These are phyloP conservation scores for Pandemis cinnamomeana DNA, from an alignment of 2,888 invertebrate genomes.

Conservation along the genomic window DNA sequence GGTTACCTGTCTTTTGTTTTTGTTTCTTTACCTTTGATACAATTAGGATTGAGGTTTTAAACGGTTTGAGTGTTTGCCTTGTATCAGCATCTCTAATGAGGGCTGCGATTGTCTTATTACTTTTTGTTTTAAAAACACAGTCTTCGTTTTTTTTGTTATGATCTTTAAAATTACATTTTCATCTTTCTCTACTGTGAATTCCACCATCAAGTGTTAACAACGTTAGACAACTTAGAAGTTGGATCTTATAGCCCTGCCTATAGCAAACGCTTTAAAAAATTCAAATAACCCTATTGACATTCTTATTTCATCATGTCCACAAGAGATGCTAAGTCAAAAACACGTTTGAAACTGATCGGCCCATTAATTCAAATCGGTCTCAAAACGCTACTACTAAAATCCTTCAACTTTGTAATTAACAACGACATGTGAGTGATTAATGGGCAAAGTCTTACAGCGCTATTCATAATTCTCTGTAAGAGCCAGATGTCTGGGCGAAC, in stretches of 20 bases:
- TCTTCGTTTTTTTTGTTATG: no score
- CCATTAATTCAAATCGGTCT: conserved; percentile 18
- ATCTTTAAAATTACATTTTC: no score
- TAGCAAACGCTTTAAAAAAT: no score
- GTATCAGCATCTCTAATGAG: neutral
- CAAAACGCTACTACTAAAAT: conserved; percentile 15
- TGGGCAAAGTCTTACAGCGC: conserved; percentile 15
- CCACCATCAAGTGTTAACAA: no score
- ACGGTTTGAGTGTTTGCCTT: neutral
- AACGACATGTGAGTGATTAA: conserved; percentile 31
- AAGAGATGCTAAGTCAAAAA: neutral
- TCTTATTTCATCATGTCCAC: no score
- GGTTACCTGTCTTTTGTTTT: conserved; percentile 72
- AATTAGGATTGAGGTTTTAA: conserved; percentile 44
- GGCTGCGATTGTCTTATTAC: neutral
- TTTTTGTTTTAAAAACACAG: neutral
- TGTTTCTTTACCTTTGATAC: conserved; percentile 58
- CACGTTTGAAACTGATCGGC: neutral
- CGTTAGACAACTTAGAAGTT: no score
- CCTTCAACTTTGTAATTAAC: conserved; percentile 19
- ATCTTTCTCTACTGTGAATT: no score
- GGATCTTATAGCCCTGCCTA: no score
- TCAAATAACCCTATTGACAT: no score
- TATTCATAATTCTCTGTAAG: conserved; percentile 29
- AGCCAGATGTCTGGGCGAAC: conserved; percentile 59